Conservation (phyloP, 2,888 invertebrate species). For the Drosophila colorata region DNA sequence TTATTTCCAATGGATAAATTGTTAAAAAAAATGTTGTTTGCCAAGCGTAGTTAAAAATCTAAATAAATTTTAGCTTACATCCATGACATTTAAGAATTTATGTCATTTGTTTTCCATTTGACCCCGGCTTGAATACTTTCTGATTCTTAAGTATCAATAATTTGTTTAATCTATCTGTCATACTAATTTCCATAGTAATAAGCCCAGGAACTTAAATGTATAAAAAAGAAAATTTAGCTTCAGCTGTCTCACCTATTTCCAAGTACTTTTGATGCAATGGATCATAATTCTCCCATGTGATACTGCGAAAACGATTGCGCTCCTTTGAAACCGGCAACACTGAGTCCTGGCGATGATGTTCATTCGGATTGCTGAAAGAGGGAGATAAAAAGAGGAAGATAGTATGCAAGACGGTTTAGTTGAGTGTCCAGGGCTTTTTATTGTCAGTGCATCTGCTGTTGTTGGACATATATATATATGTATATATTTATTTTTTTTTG, state of each 20-base stretch:
- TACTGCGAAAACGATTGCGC: conserved; percentile 92
- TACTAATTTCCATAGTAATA: no score
- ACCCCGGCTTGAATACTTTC: no score
- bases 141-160: no score
- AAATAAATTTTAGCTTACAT: no score
- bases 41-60: no score
- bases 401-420: conserved; percentile 16
- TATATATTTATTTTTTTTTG: no score
- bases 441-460: neutral
- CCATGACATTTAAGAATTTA: no score
- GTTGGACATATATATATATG: neutral
- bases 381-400: neutral
- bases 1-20: no score
- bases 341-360: conserved; percentile 91
- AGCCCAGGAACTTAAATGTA: no score
- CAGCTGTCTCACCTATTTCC: conserved; percentile 91
- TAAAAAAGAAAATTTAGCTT: neutral
- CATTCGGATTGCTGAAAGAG: conserved; percentile 91
- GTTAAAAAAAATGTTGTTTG: no score
- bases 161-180: no score
- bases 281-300: conserved; percentile 96
- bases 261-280: conserved; percentile 96
- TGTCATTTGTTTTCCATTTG: no score
- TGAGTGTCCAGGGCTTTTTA: conserved; percentile 13
- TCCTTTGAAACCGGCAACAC: conserved; percentile 92